Evolutionary conservation across 2,113 vertebrate species (phyloP), one percentile per base, ranked within the genome.

Genomic region (Puntigrus tetrazona): DNA sequence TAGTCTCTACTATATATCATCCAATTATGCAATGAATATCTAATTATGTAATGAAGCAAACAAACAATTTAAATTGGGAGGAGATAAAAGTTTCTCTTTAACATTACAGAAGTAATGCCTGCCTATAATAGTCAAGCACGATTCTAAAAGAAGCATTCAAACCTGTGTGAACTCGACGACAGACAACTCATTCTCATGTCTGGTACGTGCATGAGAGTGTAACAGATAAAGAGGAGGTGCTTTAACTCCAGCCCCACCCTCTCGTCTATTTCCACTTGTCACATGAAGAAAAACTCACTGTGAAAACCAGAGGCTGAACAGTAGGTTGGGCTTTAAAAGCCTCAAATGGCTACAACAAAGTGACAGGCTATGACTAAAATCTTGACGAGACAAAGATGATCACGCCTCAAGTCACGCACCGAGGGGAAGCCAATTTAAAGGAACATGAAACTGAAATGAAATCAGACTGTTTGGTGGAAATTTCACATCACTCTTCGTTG

Each of bases 221-320:
- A 47, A 63, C 16, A 20, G 9, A 43, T 4, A 1, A 3, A 73
- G 20, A n/a, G 80, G 80, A 27, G 45, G 80, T 18, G 63, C 65
- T 25, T 82, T 4, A 82, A 27, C 43, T 20, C 13, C 4, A 82
- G 31, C 43, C 45, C 65, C 79, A 52, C 63, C 79, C 47, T 38
- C 29, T 70, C 11, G 0, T 3, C 25, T 36, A 29, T 22, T 29
- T 81, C 29, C 45, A 7, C 29, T 36, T 45, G 7, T n/a, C 63
- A 70, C 45, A 36, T 22, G 10, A 50, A 25, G 20, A 29, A n/a
- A 22, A 22, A 14, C 13, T 70, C 29, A 81, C 2, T 38, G 29
- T 81, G 45, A 27, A 20, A 34, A 69, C 41, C 47, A 70, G 45
- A 55, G 20, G 55, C 63, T 25, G 22, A 81, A 52, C 20, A 52